phyloP scores from a whole-genome alignment of 1,140 invertebrate genomes.

The Agrilus planipennis region DNA sequence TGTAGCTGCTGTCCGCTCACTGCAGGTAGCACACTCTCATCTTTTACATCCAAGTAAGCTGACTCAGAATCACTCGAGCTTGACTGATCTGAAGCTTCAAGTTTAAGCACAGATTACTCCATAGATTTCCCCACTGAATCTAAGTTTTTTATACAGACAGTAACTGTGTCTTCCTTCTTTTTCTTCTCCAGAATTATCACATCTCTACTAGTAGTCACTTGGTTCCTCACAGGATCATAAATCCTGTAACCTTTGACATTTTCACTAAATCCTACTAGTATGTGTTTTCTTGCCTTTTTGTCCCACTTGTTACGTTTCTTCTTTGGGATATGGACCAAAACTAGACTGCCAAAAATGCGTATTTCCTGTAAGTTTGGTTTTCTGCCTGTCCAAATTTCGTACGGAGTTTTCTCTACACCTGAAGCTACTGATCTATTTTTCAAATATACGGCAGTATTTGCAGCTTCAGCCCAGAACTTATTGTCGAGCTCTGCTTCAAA shows the following conservation, averaged over 20 bases:
- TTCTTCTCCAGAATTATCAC: conserved; percentile 23
- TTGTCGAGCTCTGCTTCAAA: conserved; percentile 24
- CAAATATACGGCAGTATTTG: conserved; percentile 34
- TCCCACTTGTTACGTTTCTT: conserved; percentile 19
- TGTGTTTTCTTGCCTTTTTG: conserved; percentile 18
- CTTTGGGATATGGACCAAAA: conserved; percentile 27
- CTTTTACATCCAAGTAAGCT: too few species aligned
- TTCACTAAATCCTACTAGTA: conserved; percentile 18
- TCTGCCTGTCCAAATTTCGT: conserved; percentile 16
- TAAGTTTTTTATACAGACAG: too few species aligned
- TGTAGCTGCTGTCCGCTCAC: too few species aligned
- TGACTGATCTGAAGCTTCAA: too few species aligned
- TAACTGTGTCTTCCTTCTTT: too few species aligned
- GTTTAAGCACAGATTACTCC: too few species aligned
- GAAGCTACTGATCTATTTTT: conserved; percentile 27
- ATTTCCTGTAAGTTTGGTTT: conserved; percentile 25
- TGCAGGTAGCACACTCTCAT: too few species aligned
- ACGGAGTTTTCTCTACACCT: conserved; percentile 14
- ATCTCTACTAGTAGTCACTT: conserved; percentile 22
- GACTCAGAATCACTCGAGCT: too few species aligned
- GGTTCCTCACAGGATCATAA: conserved; percentile 20
- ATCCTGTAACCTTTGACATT: conserved; percentile 17
- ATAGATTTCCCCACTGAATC: too few species aligned
- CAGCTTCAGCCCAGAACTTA: conserved; percentile 34
- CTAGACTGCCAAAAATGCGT: conserved; percentile 23